Percentiles rank a stretch among this genome's conserved stretches.
Conservation (phyloP, 2,888 invertebrate genomes). For the Amiota minor region DNA sequence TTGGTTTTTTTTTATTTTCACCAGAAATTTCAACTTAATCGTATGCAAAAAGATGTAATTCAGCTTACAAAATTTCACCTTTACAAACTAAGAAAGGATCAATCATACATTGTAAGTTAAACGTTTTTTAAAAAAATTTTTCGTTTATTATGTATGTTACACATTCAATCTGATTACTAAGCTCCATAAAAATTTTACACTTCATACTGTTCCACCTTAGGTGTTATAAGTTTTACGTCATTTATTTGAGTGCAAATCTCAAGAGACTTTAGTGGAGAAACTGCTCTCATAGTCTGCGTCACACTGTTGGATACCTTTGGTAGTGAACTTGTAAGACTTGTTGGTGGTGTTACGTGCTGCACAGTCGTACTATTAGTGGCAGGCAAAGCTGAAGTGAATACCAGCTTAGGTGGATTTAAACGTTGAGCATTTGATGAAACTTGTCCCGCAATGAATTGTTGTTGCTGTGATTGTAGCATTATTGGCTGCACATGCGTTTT, state of each 20-base stretch:
- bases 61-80: too few relatives aligned
- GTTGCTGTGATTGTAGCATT: slow-evolving; percentile 9
- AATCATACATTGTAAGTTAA: too few relatives aligned
- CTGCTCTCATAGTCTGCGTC: slow-evolving; percentile 34
- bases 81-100: too few relatives aligned
- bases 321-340: slow-evolving; percentile 45
- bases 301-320: slow-evolving; percentile 25
- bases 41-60: too few relatives aligned
- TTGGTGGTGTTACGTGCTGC: slow-evolving; percentile 55
- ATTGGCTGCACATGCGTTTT: slow-evolving; percentile 11
- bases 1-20: too few relatives aligned
- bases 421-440: slow-evolving; percentile 47
- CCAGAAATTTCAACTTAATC: too few relatives aligned
- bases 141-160: background rate
- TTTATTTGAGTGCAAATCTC: slow-evolving; percentile 52
- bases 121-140: too few relatives aligned
- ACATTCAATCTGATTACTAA: background rate
- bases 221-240: slow-evolving; percentile 60
- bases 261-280: slow-evolving; percentile 38
- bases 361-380: slow-evolving; percentile 56
- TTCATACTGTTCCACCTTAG: slow-evolving; percentile 59
- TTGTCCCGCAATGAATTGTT: slow-evolving; percentile 19
- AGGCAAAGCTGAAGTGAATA: slow-evolving; percentile 62
- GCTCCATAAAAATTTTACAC: slow-evolving; percentile 35
- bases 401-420: slow-evolving; percentile 62